Evolutionary conservation across 2,797 vertebrate species (phyloP), one percentile per base, ranked within the genome.

Genomic region (Aldrovandia affinis): DNA sequence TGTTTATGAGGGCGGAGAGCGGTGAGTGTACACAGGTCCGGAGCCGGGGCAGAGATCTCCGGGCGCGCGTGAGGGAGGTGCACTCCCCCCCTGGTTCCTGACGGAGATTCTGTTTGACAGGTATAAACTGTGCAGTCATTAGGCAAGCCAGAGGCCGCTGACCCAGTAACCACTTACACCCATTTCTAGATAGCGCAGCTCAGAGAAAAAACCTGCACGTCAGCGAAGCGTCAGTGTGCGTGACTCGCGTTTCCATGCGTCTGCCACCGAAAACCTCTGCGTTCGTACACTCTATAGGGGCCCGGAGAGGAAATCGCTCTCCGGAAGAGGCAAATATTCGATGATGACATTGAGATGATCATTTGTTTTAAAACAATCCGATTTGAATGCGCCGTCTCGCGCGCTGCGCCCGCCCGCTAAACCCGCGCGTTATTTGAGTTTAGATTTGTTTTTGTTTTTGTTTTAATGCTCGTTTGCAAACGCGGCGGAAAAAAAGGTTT

Each of bases 71-170:
- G 75, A 54, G 28, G 33, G 47, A 70, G 65, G 65, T 7, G 39
- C 57, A 52, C 39, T 81, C 22, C 14, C 14, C 52, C 28, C 57
- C 30, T 14, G 70, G 70, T 50, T 61, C 42, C 47, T 83, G 85
- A 80, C 77, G 30, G 68, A 59, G 30, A 82, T 70, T 80, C 77
- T 85, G 81, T 80, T 80, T 85, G 81, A 85, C 85, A 85, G 75
- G 79, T 44, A 28, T 80, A 84, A 84, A 84, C 28, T 65, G 83
- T 68, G 61, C 44, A 79, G 77, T 36, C 77, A 83, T 83, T 83
- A 84, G 59, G 42, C 83, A n/a, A 79, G 61, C 81, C 77, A 70
- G 77, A 39, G 63, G 36, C 14, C 33, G 61, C 30, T 85, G 77
- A 83, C 85, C 81, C 63, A 63, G 50, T 83, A 85, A 73, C 81